These are phyloP conservation scores for Trachemys scripta DNA, from an alignment of 2,113 vertebrate genomes.

Conservation along the genomic window DNA sequence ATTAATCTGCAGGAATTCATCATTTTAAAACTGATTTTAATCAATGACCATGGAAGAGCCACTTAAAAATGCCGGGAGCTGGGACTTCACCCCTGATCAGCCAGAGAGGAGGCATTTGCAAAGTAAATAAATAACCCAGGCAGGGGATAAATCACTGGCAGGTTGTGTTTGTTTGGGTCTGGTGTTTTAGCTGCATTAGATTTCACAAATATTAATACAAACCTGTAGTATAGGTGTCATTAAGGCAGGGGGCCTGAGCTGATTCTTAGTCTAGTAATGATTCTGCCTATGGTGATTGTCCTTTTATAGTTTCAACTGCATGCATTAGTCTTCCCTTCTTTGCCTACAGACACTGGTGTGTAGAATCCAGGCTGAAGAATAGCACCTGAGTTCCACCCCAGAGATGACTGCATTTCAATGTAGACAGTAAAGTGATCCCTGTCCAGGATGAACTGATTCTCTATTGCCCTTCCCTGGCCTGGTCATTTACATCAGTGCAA, in stretches of 20 bases:
- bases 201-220: background rate
- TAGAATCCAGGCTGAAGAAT: fast-evolving
- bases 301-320: fast-evolving
- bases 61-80: slow-evolving; percentile 1
- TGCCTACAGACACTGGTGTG: fast-evolving
- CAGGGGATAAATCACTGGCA: background rate
- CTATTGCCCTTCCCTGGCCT: background rate
- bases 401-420: fast-evolving
- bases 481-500: background rate
- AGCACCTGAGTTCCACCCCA: background rate
- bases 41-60: background rate
- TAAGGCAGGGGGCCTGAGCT: background rate
- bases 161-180: background rate
- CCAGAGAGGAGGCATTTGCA: slow-evolving; percentile 13
- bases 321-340: background rate
- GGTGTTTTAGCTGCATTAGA: fast-evolving
- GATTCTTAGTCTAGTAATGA: background rate
- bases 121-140: background rate
- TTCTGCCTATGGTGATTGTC: background rate
- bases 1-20: slow-evolving; percentile 30
- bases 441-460: fast-evolving
- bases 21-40: slow-evolving; percentile 18
- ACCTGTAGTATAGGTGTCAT: background rate
- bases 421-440: background rate
- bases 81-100: slow-evolving; percentile 12